Evolutionary conservation across 2,797 vertebrate species (phyloP).

Genomic region (Crossoptilon crossoptilon): DNA sequence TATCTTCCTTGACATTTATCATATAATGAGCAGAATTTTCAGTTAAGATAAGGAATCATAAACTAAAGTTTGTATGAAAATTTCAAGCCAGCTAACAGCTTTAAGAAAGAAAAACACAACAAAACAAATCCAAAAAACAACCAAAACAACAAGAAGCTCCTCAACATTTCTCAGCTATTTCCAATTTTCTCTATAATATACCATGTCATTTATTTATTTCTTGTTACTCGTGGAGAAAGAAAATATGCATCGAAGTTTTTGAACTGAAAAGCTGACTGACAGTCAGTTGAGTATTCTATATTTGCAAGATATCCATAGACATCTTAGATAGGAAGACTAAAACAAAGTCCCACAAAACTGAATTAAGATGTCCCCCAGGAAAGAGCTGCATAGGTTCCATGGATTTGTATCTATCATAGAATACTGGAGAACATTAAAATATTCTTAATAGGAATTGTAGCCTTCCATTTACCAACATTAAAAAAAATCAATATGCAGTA

Average conservation of each 20-base stretch:
- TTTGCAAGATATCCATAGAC: not conserved
- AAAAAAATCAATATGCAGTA: constrained; percentile 21
- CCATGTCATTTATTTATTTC: not conserved
- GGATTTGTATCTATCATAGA: not conserved
- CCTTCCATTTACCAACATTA: constrained; percentile 40
- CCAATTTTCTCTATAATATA: not conserved
- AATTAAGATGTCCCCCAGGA: constrained; percentile 19
- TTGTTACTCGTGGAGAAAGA: not conserved
- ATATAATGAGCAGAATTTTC: constrained; percentile 1
- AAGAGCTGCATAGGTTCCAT: not conserved
- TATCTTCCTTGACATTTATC: not conserved
- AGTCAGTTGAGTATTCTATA: not conserved
- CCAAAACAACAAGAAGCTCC: not conserved
- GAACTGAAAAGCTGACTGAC: not conserved
- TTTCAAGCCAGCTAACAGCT: constrained; percentile 1
- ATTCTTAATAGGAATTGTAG: constrained; percentile 19
- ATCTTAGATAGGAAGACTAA: not conserved
- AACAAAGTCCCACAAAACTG: not conserved
- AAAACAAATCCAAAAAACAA: not conserved
- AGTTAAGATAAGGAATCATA: not conserved
- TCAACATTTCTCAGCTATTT: not conserved
- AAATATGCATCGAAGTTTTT: not conserved
- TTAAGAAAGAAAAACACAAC: not conserved
- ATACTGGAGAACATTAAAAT: not conserved
- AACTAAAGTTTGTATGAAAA: not conserved